Evolutionary conservation across 2,797 vertebrate genomes (phyloP).

Genomic region (Caiman crocodilus): DNA sequence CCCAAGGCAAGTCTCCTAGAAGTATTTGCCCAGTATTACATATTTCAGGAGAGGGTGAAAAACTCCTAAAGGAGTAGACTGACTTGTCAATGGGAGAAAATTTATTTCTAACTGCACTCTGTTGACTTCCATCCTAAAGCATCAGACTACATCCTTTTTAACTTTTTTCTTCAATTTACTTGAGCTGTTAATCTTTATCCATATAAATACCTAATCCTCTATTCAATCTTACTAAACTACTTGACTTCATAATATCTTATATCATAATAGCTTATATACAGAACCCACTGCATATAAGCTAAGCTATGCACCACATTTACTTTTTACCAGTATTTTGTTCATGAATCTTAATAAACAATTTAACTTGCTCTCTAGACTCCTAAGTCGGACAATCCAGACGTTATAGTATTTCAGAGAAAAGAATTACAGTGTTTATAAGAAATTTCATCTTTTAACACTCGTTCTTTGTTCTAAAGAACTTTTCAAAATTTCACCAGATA

Average conservation of each 20-base stretch:
- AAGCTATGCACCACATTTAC: not conserved
- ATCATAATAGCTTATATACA: slow-evolving; percentile 31
- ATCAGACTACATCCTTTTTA: not conserved
- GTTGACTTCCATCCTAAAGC: not conserved
- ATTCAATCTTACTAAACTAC: slow-evolving; percentile 46
- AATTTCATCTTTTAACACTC: slow-evolving; percentile 32
- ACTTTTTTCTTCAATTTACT: slow-evolving; percentile 5
- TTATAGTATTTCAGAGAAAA: slow-evolving; percentile 21
- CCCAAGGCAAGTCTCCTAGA: not conserved
- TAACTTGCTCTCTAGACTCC: not conserved
- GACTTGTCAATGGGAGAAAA: not conserved
- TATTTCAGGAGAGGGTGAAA: slow-evolving; percentile 5
- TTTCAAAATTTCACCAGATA: not conserved
- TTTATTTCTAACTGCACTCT: not conserved
- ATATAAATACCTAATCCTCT: slow-evolving; percentile 21
- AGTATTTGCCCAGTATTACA: not conserved
- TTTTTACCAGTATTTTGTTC: not conserved
- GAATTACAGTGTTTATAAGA: not conserved
- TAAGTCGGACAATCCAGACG: not conserved
- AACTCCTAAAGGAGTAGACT: not conserved
- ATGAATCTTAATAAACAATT: not conserved
- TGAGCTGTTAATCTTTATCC: slow-evolving; percentile 41
- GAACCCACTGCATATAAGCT: slow-evolving; percentile 8
- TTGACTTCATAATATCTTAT: slow-evolving; percentile 50
- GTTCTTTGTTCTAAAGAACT: not conserved